Evolutionary conservation across 2,888 invertebrate genomes (phyloP), one percentile per base, ranked within the genome.

Genomic region (Oscheius onirici): DNA sequence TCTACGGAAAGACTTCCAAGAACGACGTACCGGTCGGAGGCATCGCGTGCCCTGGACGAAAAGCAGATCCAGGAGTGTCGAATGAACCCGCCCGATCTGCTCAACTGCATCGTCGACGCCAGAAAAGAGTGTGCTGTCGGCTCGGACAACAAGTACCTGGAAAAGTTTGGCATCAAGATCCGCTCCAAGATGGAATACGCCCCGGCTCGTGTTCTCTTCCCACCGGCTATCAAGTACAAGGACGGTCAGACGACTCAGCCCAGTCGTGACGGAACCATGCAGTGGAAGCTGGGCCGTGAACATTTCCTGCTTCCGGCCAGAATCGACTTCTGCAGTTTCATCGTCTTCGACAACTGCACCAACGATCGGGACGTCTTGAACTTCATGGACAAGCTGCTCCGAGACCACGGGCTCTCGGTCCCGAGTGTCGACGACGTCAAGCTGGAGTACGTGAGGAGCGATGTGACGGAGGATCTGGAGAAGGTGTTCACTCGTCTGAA

Each of bases 61-160:
- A 49, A 49, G 22, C 74, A 73, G 63, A 72, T 72, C 52, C 22
- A 69, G 55, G 52, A 68, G 49, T 74, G 73, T 13, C 74, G 75
- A 34, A 66, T 68, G 74, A 41, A 40, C 13, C 76, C 76, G 11
- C 17, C 15, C 8, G 52, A 75, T 26, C 41, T 74, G 20, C n/a
- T 44, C 17, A 46, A 72, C 22, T 26, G 65, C 8, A 55, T 76
- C 26, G 60, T 69, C 3, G 43, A 65, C 5, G 72, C 76, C 55
- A 15, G 34, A 15, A 43, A 46, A 22, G 61, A 69, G 20, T 67
- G 69, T 2, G 20, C 8, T 2, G 24, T 74, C 0, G 58, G 60
- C 24, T 54, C 46, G 1, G 44, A 57, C 11, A 71, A 71, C 41
- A 60, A 60, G 22, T 69, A 61, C 28, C 24, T 69, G 5, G 40